phyloP scores from a whole-genome alignment of 2,797 vertebrate species.

The Echeneis naucrates region DNA sequence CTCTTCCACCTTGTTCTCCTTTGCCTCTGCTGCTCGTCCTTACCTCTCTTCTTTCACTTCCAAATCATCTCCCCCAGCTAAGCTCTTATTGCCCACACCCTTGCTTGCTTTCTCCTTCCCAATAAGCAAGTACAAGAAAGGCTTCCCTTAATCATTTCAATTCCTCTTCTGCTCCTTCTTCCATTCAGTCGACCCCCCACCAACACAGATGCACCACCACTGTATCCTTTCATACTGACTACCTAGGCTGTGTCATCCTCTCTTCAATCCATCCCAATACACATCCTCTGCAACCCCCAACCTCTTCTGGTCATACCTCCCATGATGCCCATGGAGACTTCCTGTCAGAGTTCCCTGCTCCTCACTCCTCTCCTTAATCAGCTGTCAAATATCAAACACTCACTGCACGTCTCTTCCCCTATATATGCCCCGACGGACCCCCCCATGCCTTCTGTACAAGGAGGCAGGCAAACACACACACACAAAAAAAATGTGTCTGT shows the following conservation, averaged over 20 bases:
- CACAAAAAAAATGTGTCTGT: background rate
- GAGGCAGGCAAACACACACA: background rate
- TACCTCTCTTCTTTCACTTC: conserved; percentile 29
- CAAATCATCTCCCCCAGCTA: conserved; percentile 17
- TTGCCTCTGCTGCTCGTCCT: conserved; percentile 50
- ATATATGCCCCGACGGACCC: conserved; percentile 33
- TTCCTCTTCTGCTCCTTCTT: conserved; percentile 15
- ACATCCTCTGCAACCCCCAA: conserved; percentile 17
- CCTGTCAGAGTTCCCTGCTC: conserved; percentile 81
- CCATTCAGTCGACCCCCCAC: conserved; percentile 36
- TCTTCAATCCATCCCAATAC: conserved; percentile 11
- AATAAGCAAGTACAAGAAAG: conserved; percentile 7
- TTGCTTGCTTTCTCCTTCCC: conserved; percentile 24
- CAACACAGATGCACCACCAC: conserved; percentile 6
- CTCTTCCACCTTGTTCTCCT: conserved; percentile 66
- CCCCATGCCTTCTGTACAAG: conserved; percentile 29
- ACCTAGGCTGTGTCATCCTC: conserved; percentile 36
- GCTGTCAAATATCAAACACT: conserved; percentile 86
- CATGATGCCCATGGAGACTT: conserved; percentile 71
- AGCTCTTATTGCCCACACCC: conserved; percentile 7
- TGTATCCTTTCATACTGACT: conserved; percentile 26
- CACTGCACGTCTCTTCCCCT: conserved; percentile 56
- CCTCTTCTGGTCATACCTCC: conserved; percentile 59
- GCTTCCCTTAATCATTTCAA: conserved; percentile 19
- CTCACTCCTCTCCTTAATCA: conserved; percentile 85